phyloP scores from a whole-genome alignment of 53 echinoderm and acorn worm genomes.

The Patiria pectinifera region DNA sequence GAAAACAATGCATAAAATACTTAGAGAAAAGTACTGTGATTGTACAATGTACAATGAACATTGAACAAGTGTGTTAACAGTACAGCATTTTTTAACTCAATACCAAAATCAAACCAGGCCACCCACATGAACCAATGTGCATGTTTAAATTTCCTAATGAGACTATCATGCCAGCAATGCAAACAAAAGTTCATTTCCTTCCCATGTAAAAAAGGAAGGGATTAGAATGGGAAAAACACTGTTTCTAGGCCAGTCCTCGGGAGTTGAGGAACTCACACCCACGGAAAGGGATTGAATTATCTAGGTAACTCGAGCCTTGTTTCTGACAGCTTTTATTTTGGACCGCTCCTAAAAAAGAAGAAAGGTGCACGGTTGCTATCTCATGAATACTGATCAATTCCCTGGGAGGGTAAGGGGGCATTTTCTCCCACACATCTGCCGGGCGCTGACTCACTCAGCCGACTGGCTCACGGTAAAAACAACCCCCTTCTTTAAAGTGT shows the following conservation, averaged over 20 bases:
- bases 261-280: background rate
- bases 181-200: background rate
- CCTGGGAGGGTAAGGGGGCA: background rate
- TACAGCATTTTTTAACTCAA: no score
- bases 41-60: no score
- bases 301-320: background rate
- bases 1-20: no score
- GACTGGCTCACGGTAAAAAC: background rate
- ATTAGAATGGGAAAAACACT: background rate
- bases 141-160: no score
- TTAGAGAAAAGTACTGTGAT: no score
- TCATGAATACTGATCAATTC: slow-evolving; percentile 12
- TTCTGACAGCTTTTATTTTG: background rate
- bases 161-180: background rate
- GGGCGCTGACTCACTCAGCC: background rate
- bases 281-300: background rate
- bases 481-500: background rate
- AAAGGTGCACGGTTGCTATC: background rate
- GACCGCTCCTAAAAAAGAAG: background rate
- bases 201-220: background rate
- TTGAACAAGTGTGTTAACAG: no score
- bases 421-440: background rate
- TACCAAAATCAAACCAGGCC: no score
- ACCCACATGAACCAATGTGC: no score
- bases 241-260: background rate